These are phyloP conservation scores for Phalacrocorax aristotelis DNA, from an alignment of 2,113 vertebrate genomes.

Conservation along the genomic window DNA sequence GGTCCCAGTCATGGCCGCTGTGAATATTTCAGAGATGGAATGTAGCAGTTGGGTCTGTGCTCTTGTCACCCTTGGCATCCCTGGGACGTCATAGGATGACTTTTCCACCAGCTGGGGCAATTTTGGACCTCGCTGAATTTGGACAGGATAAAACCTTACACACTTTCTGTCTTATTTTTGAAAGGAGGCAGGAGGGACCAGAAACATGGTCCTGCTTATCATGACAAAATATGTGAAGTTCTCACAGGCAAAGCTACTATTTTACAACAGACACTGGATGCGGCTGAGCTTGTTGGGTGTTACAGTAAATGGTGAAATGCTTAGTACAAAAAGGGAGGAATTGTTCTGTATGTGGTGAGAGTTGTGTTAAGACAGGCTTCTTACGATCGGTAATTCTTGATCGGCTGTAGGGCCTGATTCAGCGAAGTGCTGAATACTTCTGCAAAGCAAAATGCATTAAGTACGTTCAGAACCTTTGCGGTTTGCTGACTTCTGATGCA, in stretches of 20 bases:
- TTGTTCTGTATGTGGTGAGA: not conserved
- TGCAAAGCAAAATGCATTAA: not conserved
- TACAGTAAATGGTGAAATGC: not conserved
- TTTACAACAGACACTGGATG: not conserved
- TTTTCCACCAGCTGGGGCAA: not conserved
- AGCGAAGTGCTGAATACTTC: not conserved
- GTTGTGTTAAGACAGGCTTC: not conserved
- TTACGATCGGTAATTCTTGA: not conserved
- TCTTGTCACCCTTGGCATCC: not conserved
- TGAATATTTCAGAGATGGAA: not conserved
- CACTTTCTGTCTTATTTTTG: not conserved
- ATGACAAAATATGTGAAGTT: not conserved
- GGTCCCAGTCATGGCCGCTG: not conserved
- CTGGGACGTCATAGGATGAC: not conserved
- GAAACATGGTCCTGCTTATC: rapidly evolving
- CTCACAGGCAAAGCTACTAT: not conserved
- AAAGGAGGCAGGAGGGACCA: not conserved
- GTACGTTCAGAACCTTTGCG: not conserved
- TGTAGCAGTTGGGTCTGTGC: not conserved
- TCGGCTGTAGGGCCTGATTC: not conserved
- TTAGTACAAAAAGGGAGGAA: not conserved
- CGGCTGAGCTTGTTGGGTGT: not conserved
- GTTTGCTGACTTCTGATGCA: not conserved
- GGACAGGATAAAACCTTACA: not conserved
- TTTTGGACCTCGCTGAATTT: not conserved